Percentiles rank a stretch among this genome's conserved stretches.
These are phyloP conservation scores for Pelodiscus sinensis DNA, from an alignment of 2,113 vertebrate species.

Conservation along the genomic window DNA sequence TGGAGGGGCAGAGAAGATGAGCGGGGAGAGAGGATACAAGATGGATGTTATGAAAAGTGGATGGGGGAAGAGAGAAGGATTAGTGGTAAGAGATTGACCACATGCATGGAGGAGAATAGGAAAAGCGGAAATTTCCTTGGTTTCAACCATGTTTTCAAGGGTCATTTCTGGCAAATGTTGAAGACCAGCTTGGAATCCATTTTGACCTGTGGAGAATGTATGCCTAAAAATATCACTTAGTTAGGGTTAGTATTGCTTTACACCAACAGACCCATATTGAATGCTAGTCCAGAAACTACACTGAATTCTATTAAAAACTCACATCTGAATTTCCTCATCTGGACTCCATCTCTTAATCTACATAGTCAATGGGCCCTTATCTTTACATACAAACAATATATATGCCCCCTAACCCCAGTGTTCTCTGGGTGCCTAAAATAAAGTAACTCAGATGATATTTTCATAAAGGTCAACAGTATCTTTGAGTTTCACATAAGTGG, in stretches of 20 bases:
- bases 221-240: not conserved
- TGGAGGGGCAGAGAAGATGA: not conserved
- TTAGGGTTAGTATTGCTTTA: conserved; percentile 15
- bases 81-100: not conserved
- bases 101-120: not conserved
- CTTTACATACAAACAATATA: not conserved
- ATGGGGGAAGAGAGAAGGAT: not conserved
- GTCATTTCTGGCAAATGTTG: not conserved
- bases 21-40: not conserved
- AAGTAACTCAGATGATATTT: not conserved
- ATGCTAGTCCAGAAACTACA: not conserved
- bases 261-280: not conserved
- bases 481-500: not conserved
- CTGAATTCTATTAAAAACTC: not conserved
- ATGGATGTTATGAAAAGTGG: not conserved
- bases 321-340: accelerated
- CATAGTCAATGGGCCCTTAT: not conserved
- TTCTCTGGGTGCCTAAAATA: not conserved
- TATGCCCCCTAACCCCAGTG: not conserved
- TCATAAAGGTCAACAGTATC: not conserved
- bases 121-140: not conserved
- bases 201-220: conserved; percentile 21
- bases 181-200: not conserved
- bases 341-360: not conserved
- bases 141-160: not conserved